phyloP scores from a whole-genome alignment of 2,888 invertebrate genomes.

The Heliconius sara region DNA sequence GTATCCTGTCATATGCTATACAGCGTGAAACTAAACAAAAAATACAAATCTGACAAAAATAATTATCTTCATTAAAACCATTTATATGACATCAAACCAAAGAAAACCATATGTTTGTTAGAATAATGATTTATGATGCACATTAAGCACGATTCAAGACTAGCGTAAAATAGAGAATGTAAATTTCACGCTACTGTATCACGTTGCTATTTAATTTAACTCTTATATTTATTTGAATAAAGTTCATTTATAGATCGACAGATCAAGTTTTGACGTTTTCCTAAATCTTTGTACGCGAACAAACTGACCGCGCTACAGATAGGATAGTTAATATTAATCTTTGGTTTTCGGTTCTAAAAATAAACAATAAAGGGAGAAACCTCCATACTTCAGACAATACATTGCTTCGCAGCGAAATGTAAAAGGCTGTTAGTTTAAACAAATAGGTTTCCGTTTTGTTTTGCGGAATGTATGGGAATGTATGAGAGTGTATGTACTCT shows the following conservation, averaged over 20 bases:
- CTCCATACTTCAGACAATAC: conserved; percentile 63
- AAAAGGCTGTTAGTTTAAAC: conserved; percentile 17
- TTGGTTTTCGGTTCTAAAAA: conserved; percentile 65
- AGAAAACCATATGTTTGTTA: conserved; percentile 35
- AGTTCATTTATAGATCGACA: conserved; percentile 28
- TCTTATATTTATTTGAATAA: conserved; percentile 27
- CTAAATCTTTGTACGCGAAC: conserved; percentile 34
- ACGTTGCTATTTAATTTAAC: conserved; percentile 5
- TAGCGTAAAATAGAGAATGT: conserved; percentile 24
- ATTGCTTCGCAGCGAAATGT: conserved; percentile 60
- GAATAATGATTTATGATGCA: conserved; percentile 39
- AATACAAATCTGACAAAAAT: not conserved
- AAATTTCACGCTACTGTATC: conserved; percentile 9
- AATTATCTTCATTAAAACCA: conserved; percentile 20
- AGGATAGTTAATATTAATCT: conserved; percentile 62
- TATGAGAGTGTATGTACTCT: not conserved
- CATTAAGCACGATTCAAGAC: conserved; percentile 36
- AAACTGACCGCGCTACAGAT: conserved; percentile 51
- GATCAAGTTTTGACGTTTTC: conserved; percentile 5
- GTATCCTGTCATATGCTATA: too few relatives aligned
- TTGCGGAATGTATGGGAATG: not conserved
- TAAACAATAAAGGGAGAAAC: conserved; percentile 63
- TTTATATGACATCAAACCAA: not conserved
- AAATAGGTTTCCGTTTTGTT: conserved; percentile 3
- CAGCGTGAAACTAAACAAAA: too few relatives aligned